A percentile compares a stretch with the other conserved stretches of the same genome.
phyloP scores from a whole-genome alignment of 2,888 invertebrate species.

The Diadegma fenestrale region DNA sequence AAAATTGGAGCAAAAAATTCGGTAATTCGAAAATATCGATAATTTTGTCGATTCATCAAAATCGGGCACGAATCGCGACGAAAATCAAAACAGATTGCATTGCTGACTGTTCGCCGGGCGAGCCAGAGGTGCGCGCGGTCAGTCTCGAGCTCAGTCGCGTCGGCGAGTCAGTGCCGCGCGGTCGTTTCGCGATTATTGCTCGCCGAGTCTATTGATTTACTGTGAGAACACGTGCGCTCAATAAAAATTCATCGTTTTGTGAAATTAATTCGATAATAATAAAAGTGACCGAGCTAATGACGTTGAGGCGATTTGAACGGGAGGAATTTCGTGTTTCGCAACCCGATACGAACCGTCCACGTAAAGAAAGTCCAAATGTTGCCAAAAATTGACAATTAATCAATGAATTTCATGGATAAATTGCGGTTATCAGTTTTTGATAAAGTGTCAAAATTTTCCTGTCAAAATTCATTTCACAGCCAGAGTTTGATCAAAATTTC shows the following conservation, averaged over 20 bases:
- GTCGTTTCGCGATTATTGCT: conserved; percentile 50
- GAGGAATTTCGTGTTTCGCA: neutral
- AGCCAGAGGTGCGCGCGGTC: conserved; percentile 43
- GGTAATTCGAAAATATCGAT: neutral
- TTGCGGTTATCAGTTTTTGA: neutral
- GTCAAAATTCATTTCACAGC: neutral
- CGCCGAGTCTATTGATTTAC: conserved; percentile 52
- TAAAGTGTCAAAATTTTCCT: neutral
- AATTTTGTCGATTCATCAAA: conserved; percentile 1
- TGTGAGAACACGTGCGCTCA: conserved; percentile 45
- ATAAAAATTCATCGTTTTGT: neutral
- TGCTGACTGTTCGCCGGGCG: conserved; percentile 5
- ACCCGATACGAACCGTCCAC: neutral
- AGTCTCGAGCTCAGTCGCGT: conserved; percentile 68
- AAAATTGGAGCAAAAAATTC: neutral
- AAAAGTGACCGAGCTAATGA: no score
- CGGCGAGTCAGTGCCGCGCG: conserved; percentile 70
- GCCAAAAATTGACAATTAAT: neutral
- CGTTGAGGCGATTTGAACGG: neutral
- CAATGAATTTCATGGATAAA: neutral
- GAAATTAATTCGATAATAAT: neutral
- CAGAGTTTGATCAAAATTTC: neutral
- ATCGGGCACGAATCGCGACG: neutral
- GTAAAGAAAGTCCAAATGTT: neutral
- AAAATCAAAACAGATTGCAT: neutral